Base-by-base conservation (phyloP, 2,888 invertebrate species). In the Helleia helle region DNA sequence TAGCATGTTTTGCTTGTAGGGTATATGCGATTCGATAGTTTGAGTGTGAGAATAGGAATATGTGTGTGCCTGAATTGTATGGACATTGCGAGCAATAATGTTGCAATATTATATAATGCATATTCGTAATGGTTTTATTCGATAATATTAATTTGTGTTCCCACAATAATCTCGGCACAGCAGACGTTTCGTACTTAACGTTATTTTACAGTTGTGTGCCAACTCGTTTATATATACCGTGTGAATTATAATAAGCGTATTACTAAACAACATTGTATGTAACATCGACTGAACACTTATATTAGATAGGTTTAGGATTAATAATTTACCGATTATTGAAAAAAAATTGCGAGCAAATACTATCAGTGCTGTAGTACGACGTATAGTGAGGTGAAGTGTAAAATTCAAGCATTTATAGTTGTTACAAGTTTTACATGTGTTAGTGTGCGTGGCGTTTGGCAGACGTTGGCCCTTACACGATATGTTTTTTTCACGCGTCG, bases 241-340 rank as follows among this genome's bases (percentile, higher is more conserved):
- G 27, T 18, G 43, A 43, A 42, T 52, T 46, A n/a, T 49, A 25
- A 38, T 62, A 64, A 67, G 65, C 66, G 69, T 71, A 70, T 63
- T n/a, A n/a, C n/a, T n/a, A n/a, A n/a, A n/a, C 80, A 79, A 73
- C 80, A 79, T 74, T 77, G 76, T 79, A 79, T 79, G 74, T 80
- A 80, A 83, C 76, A 80, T 83, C 66, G 83, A 84, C 83, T 84
- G 83, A 81, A 79, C 75, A 77, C 79, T 80, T 81, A 74, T 79
- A n/a, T n/a, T n/a, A 80, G 66, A 67, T 84, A 83, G 71, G 69
- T 67, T 59, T 79, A 75, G 67, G 57, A 62, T 58, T 56, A 59
- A 56, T 42, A 43, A 43, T 36, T 9, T 41, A 48, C 41, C 34
- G 36, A 40, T 36, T 39, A 47, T 41, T 43, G 47, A 47, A 41